phyloP scores from a whole-genome alignment of 2,888 invertebrate genomes.

The Epistrophella euchroma region DNA sequence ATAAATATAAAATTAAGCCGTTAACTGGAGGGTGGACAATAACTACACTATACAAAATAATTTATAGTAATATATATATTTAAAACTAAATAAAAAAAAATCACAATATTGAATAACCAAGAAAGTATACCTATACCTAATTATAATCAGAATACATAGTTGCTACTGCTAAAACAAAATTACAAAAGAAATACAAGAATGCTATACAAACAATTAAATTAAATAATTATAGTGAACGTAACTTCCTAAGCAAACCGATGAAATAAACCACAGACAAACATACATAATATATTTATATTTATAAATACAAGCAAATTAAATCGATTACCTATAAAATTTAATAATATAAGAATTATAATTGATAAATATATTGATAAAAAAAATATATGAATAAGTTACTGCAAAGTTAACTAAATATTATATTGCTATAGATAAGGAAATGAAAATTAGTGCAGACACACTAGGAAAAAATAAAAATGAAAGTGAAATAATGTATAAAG shows the following conservation, averaged over 20 bases:
- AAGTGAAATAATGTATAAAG: constrained; percentile 51
- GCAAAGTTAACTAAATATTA: constrained; percentile 18
- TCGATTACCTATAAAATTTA: constrained; percentile 41
- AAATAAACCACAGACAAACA: constrained; percentile 71
- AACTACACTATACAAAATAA: constrained; percentile 80
- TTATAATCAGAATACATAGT: constrained; percentile 50
- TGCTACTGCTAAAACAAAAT: constrained; percentile 75
- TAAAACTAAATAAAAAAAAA: constrained; percentile 35
- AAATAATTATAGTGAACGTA: constrained; percentile 34
- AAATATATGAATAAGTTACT: constrained; percentile 39
- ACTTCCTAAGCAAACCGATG: constrained; percentile 64
- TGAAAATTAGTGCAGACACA: neutral
- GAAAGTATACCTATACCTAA: constrained; percentile 35
- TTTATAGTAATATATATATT: constrained; percentile 68
- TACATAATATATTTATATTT: constrained; percentile 72
- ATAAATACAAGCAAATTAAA: constrained; percentile 70
- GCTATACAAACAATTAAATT: constrained; percentile 37
- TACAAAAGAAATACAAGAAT: constrained; percentile 40
- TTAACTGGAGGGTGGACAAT: constrained; percentile 84
- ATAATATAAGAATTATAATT: constrained; percentile 44
- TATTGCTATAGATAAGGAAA: neutral
- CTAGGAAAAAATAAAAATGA: constrained; percentile 17
- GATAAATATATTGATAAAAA: constrained; percentile 8
- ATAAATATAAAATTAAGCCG: constrained; percentile 65
- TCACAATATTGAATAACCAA: constrained; percentile 37